Percentiles rank a stretch among this genome's conserved stretches.
These are phyloP conservation scores for Parazoanthus swiftii DNA, from an alignment of 92 coral and sea anemone species.

Conservation along the genomic window DNA sequence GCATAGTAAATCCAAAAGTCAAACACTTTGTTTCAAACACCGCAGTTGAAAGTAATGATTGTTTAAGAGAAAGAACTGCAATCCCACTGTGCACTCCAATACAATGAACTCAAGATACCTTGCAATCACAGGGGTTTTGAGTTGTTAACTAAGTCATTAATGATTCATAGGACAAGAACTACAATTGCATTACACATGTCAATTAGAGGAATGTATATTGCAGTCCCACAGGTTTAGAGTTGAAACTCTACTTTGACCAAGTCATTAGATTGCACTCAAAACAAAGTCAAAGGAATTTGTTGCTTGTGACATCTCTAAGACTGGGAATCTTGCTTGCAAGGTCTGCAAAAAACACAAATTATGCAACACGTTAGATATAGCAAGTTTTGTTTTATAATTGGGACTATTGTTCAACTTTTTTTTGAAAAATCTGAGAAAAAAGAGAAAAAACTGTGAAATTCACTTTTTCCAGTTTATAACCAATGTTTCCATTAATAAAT, in stretches of 20 bases:
- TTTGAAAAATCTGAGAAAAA: too few relatives aligned
- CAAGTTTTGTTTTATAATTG: too few relatives aligned
- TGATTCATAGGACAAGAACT: not conserved
- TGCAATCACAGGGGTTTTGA: not conserved
- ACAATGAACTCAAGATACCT: not conserved
- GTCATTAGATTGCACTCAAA: not conserved
- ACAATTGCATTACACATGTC: not conserved
- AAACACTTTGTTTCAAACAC: not conserved
- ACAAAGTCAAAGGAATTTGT: not conserved
- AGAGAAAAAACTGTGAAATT: too few relatives aligned
- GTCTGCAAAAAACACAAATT: slow-evolving; percentile 7
- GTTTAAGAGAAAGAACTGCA: not conserved
- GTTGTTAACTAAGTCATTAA: not conserved
- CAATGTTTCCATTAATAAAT: too few relatives aligned
- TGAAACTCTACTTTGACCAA: not conserved
- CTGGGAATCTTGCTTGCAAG: not conserved
- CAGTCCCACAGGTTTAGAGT: not conserved
- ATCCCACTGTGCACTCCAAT: not conserved
- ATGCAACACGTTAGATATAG: not conserved
- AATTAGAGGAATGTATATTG: not conserved
- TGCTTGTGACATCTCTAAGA: not conserved
- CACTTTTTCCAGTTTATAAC: too few relatives aligned
- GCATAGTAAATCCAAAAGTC: not conserved
- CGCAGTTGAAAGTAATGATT: not conserved
- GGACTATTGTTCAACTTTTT: too few relatives aligned